These are phyloP conservation scores for Flexamia atlantica DNA, from an alignment of 2,888 invertebrate genomes.

Conservation along the genomic window DNA sequence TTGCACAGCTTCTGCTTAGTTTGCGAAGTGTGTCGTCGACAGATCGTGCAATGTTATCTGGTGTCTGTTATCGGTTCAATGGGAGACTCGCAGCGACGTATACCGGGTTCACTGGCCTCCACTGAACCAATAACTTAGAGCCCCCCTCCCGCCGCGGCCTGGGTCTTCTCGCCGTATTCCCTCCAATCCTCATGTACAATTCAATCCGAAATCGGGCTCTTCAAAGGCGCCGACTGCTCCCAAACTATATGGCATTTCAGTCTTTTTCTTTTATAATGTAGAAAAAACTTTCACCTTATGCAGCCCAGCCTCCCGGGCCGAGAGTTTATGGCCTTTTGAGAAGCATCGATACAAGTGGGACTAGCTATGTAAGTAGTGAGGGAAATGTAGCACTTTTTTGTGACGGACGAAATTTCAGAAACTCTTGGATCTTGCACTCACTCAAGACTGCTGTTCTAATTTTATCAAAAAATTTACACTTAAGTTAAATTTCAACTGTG, in stretches of 20 bases:
- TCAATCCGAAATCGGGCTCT: conserved; percentile 21
- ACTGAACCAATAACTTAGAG: conserved; percentile 59
- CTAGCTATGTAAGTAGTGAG: not conserved
- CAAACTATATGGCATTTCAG: conserved; percentile 28
- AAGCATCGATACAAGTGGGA: not conserved
- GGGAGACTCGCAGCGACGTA: conserved; percentile 34
- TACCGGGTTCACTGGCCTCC: conserved; percentile 55
- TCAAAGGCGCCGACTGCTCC: conserved; percentile 28
- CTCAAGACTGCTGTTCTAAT: too few relatives aligned
- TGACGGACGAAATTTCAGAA: too few relatives aligned
- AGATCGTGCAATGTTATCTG: conserved; percentile 23
- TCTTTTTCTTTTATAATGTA: conserved; percentile 49
- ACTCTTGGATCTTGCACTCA: too few relatives aligned
- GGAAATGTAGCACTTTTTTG: conserved; percentile 12
- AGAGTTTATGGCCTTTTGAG: conserved; percentile 44
- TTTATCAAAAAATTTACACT: too few relatives aligned
- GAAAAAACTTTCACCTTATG: conserved; percentile 42
- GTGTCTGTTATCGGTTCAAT: conserved; percentile 19
- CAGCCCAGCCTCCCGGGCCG: conserved; percentile 36
- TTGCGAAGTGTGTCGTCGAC: not conserved
- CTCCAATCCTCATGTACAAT: conserved; percentile 31
- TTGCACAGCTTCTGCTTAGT: too few relatives aligned
- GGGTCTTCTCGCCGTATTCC: conserved; percentile 12
- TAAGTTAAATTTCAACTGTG: too few relatives aligned
- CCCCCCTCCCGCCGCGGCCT: conserved; percentile 27